Evolutionary conservation across 2,888 invertebrate genomes (phyloP).

Genomic region (Toxonevra muliebris): DNA sequence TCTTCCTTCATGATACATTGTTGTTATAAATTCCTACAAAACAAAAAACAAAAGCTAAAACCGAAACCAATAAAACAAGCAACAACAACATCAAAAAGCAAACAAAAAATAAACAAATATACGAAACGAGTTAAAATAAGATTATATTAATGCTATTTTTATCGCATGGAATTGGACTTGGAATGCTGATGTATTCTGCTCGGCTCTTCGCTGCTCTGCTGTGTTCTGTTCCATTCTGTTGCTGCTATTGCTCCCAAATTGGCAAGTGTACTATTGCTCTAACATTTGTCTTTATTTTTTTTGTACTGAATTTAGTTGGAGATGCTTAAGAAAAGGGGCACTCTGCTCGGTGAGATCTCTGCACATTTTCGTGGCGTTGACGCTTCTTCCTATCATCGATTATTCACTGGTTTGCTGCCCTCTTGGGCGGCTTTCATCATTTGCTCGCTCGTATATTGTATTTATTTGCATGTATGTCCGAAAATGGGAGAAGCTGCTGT

Average conservation of each 20-base stretch:
- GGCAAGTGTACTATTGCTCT: too few relatives aligned
- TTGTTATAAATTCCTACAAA: constrained; percentile 32
- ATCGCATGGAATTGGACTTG: constrained; percentile 33
- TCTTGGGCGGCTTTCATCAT: background rate
- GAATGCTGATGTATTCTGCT: constrained; percentile 26
- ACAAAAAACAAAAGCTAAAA: constrained; percentile 6
- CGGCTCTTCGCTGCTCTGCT: constrained; percentile 1
- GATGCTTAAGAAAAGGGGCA: background rate
- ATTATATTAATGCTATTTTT: constrained; percentile 51
- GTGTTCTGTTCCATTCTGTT: background rate
- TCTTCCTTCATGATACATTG: constrained; percentile 25
- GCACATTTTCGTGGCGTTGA: background rate
- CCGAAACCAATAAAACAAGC: background rate
- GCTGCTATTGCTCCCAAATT: background rate
- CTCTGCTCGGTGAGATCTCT: background rate
- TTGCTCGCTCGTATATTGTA: background rate
- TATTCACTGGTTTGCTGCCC: background rate
- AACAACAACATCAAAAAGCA: constrained; percentile 3
- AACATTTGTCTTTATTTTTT: background rate
- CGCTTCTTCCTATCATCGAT: background rate
- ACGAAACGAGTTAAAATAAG: constrained; percentile 56
- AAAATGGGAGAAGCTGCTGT: background rate
- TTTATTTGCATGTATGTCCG: background rate
- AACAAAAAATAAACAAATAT: background rate
- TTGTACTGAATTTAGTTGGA: background rate